Percentiles rank a stretch among this genome's conserved stretches.
Evolutionary conservation across 37 sponge, comb jelly and placozoan species (phyloP).

Genomic region (Diacarnus erythraeanus): DNA sequence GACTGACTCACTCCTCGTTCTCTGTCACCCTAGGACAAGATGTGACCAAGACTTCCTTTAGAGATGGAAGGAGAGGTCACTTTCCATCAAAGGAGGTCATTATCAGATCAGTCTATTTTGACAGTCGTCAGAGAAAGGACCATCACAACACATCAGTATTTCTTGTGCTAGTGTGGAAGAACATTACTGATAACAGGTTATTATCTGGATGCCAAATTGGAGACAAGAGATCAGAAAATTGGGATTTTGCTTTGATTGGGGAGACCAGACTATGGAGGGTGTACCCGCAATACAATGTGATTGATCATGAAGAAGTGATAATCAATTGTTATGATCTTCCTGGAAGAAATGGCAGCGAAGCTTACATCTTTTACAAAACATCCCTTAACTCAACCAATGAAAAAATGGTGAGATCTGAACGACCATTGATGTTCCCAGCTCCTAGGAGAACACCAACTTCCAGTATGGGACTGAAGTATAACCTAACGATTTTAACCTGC

Average conservation of each 20-base stretch:
- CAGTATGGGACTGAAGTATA: conserved; percentile 1
- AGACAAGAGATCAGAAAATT: not conserved
- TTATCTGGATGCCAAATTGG: conserved; percentile 28
- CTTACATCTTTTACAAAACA: conserved; percentile 3
- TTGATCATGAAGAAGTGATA: conserved; percentile 29
- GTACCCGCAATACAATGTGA: conserved; percentile 8
- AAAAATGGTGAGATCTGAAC: conserved; percentile 5
- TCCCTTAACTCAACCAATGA: not conserved
- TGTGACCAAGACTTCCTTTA: not conserved
- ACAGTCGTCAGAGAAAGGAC: conserved; percentile 1
- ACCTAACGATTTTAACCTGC: conserved; percentile 15
- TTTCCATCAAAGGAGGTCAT: conserved; percentile 25
- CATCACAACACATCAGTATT: conserved; percentile 17
- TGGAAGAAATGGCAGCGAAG: not conserved
- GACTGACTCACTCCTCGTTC: too few species aligned
- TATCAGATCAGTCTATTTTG: conserved; percentile 21
- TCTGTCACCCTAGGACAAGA: too few species aligned
- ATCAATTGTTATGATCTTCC: conserved; percentile 22
- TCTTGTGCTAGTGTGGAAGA: conserved; percentile 5
- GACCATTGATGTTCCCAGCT: not conserved
- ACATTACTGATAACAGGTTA: conserved; percentile 10
- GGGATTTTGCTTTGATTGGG: conserved; percentile 3
- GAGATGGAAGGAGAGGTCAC: not conserved
- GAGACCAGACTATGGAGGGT: conserved; percentile 22
- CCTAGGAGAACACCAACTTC: conserved; percentile 3